phyloP scores from a whole-genome alignment of 2,888 invertebrate genomes.

The Trichogramma evanescens region DNA sequence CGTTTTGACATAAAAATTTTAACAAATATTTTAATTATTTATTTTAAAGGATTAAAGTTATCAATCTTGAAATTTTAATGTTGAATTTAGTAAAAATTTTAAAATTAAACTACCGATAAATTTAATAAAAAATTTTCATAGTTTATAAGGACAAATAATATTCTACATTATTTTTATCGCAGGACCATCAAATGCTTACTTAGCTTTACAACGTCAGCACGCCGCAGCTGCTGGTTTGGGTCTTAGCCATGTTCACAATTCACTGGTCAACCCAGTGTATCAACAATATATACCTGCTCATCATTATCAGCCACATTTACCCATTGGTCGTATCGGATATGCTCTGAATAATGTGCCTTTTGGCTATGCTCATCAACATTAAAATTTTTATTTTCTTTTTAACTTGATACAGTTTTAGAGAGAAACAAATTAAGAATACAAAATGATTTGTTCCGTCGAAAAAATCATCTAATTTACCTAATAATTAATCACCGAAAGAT shows the following conservation, averaged over 20 bases:
- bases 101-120: no score
- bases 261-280: neutral
- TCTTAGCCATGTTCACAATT: neutral
- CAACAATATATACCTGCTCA: constrained; percentile 1
- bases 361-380: constrained; percentile 3
- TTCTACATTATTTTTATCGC: neutral
- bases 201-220: no score
- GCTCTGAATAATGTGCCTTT: constrained; percentile 24
- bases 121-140: no score
- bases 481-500: no score
- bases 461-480: no score
- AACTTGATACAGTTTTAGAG: neutral
- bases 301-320: constrained; percentile 19
- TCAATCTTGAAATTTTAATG: no score
- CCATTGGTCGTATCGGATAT: constrained; percentile 26
- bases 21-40: no score
- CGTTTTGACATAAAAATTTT: no score
- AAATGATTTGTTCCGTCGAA: no score
- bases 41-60: no score
- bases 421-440: neutral
- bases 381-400: neutral
- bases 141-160: neutral
- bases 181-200: neutral
- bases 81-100: no score
- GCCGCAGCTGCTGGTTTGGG: neutral